A percentile compares a stretch with the other conserved stretches of the same genome.
These are phyloP conservation scores for Poecilia latipinna DNA, from an alignment of 2,113 vertebrate genomes.

Conservation along the genomic window DNA sequence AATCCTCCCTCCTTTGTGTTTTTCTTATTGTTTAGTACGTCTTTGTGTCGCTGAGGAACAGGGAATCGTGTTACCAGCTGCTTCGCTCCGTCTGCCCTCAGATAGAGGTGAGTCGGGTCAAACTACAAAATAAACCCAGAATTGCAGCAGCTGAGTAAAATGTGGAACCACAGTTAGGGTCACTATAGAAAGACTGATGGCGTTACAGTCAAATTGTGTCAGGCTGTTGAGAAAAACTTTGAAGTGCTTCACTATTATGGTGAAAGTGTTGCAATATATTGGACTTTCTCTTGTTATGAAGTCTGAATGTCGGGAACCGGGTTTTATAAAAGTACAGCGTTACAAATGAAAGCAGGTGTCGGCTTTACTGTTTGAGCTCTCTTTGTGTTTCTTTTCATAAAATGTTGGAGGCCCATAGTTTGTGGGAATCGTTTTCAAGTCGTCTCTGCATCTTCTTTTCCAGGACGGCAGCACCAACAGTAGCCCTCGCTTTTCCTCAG, in stretches of 20 bases:
- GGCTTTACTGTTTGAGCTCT: neutral
- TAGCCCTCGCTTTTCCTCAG: constrained; percentile 68
- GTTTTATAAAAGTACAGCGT: neutral
- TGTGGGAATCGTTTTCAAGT: neutral
- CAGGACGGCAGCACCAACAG: constrained; percentile 77
- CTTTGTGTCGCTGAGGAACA: constrained; percentile 83
- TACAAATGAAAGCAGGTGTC: neutral
- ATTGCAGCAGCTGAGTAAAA: neutral
- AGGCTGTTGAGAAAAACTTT: neutral
- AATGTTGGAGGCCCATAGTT: neutral
- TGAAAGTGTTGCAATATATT: neutral
- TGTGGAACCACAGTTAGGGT: neutral
- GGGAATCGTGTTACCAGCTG: constrained; percentile 85
- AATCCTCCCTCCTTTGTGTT: neutral
- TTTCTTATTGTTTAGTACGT: constrained; percentile 73
- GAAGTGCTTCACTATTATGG: neutral
- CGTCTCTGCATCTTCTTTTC: neutral
- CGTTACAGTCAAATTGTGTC: neutral
- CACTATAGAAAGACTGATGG: neutral
- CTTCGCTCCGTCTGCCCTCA: constrained; percentile 81
- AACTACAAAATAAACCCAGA: neutral
- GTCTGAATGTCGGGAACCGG: neutral
- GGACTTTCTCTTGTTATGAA: neutral
- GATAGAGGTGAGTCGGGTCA: constrained; percentile 74
- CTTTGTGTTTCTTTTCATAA: neutral